Conservation (phyloP, 2,113 vertebrate genomes). For the Emydocephalus ijimae region DNA sequence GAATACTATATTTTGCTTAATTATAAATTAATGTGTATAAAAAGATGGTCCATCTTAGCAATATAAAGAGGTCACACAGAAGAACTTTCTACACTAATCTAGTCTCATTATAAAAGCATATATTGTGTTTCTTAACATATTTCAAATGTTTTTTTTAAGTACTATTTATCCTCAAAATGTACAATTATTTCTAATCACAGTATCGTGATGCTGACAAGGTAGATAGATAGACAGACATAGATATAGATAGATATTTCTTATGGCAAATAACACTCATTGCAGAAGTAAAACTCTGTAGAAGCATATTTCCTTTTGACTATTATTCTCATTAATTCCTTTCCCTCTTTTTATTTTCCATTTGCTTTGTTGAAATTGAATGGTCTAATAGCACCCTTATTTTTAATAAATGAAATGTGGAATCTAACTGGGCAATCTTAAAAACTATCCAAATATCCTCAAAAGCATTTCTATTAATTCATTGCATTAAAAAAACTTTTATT, state of each 20-base stretch:
- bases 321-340: slow-evolving; percentile 65
- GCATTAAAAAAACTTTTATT: slow-evolving; percentile 81
- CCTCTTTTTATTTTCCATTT: slow-evolving; percentile 23
- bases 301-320: slow-evolving; percentile 60
- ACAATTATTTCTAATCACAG: not conserved
- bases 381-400: slow-evolving; percentile 83
- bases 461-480: slow-evolving; percentile 98
- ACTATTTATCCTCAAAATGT: not conserved
- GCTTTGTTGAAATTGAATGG: slow-evolving; percentile 75
- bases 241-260: not conserved
- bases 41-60: not conserved
- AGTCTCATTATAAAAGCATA: not conserved
- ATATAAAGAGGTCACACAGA: not conserved
- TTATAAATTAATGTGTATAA: not conserved
- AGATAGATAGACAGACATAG: too few species aligned
- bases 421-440: slow-evolving; percentile 68
- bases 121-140: not conserved
- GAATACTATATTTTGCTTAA: not conserved
- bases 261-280: slow-evolving; percentile 37
- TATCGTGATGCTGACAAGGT: not conserved
- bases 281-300: slow-evolving; percentile 55
- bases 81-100: not conserved
- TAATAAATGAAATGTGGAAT: slow-evolving; percentile 73
- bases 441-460: slow-evolving; percentile 81
- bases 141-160: not conserved